Percentiles rank a stretch among this genome's conserved stretches.
Conservation (phyloP, 2,113 vertebrate species). For the Pseudonaja textilis region DNA sequence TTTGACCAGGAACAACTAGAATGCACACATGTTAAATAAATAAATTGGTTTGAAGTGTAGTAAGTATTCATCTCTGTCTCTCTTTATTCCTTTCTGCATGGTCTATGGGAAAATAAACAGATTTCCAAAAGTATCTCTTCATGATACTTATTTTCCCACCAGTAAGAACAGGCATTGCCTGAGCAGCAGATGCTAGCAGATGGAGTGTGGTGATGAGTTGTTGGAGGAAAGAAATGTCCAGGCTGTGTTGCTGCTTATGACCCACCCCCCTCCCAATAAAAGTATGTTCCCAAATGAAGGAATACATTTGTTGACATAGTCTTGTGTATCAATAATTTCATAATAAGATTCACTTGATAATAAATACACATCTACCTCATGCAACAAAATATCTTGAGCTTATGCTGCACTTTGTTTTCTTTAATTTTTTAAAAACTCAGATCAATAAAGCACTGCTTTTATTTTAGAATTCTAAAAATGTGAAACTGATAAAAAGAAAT, state of each 20-base stretch:
- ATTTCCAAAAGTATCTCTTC: neutral
- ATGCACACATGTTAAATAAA: neutral
- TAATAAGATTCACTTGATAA: neutral
- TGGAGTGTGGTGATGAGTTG: neutral
- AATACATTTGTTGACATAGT: neutral
- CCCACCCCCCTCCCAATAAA: neutral
- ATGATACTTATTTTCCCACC: slow-evolving; percentile 16
- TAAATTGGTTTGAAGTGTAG: neutral
- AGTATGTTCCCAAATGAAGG: neutral
- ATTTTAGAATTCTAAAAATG: neutral
- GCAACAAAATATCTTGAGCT: neutral
- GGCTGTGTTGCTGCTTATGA: neutral
- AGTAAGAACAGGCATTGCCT: neutral
- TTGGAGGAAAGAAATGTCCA: neutral
- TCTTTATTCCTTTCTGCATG: neutral
- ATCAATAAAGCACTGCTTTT: neutral
- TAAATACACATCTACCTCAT: neutral
- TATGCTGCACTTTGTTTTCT: neutral
- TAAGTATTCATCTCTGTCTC: neutral
- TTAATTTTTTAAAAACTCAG: neutral
- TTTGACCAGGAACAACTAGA: neutral
- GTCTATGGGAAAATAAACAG: neutral
- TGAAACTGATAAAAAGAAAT: neutral
- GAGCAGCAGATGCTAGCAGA: neutral
- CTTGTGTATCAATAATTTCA: neutral